Base-by-base conservation (phyloP, 1,140 invertebrate genomes). In the Nymphalis io region DNA sequence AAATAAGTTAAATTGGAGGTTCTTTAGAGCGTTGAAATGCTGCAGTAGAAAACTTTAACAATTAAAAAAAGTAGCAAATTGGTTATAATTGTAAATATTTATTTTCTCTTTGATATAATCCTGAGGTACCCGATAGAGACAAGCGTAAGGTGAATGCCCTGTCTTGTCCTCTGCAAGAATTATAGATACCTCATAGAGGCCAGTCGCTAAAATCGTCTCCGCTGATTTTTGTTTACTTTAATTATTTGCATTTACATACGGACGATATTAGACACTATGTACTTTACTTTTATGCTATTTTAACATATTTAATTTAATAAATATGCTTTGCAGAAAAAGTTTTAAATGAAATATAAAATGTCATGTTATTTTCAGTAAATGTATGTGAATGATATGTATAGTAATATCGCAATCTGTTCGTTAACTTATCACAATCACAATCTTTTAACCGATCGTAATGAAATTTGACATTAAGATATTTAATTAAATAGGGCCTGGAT, bases 141-240 rank as follows among this genome's bases (percentile, higher is more conserved):
- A 38, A 79, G 70, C 60, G 40, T 57, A 74, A 69, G 85, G 82
- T 89, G 79, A 87, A 83, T 53, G 83, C 44, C 86, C 84, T 86
- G 70, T 74, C 72, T 74, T 84, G 84, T 89, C 84, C 87, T 84
- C 84, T 48, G 42, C 39, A 33, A 61, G 60, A 57, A 57, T 46
- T 58, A 68, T 62, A 57, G 59, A 61, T 61, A 60, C 40, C 39
- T 40, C 33, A 61, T 33, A 44, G 48, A 62, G 48, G 48, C 64
- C 57, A 67, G 58, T 46, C 21, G 39, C 63, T 66, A 58, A 66
- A 66, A 66, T 59, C 3, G 44, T 59, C 16, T 46, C 33, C 15
- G 23, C 57, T 66, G 40, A 63, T 63, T 66, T 66, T 16, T 59
- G 33, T 58, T 65, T 55, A 65, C 63, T 23, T 57, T 16, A 46